These are phyloP conservation scores for Hydrolagus affinis DNA, from an alignment of 2,113 vertebrate species.

Conservation along the genomic window DNA sequence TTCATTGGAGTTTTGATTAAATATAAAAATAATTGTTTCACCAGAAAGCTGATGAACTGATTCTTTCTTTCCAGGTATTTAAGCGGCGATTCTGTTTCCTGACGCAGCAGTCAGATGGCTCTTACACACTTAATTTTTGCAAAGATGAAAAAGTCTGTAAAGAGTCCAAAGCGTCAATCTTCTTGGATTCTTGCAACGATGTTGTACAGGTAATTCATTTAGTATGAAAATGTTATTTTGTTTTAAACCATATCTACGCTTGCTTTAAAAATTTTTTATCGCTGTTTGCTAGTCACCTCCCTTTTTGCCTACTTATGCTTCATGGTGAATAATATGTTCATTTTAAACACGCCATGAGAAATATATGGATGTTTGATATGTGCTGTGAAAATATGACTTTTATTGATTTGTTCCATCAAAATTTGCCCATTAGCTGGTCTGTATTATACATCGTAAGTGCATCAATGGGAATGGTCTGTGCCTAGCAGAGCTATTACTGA, in stretches of 20 bases:
- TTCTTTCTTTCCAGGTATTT: slow-evolving; percentile 68
- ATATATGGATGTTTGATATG: no score
- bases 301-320: background rate
- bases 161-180: slow-evolving; percentile 94
- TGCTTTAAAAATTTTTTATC: background rate
- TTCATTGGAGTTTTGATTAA: no score
- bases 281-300: slow-evolving; percentile 24
- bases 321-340: no score
- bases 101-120: slow-evolving; percentile 90
- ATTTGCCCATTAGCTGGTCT: background rate
- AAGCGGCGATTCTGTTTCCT: slow-evolving; percentile 91
- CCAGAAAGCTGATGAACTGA: background rate
- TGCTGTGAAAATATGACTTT: no score
- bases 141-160: slow-evolving; percentile 95
- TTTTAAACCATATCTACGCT: no score
- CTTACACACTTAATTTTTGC: slow-evolving; percentile 92
- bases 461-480: background rate
- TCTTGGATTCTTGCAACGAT: slow-evolving; percentile 90
- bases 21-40: no score
- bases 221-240: background rate
- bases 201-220: slow-evolving; percentile 68
- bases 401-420: no score
- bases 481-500: background rate
- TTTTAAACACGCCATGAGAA: no score
- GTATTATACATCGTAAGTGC: background rate